Evolutionary conservation across 1,140 invertebrate genomes (phyloP).

Genomic region (Drosophila lacteicornis): DNA sequence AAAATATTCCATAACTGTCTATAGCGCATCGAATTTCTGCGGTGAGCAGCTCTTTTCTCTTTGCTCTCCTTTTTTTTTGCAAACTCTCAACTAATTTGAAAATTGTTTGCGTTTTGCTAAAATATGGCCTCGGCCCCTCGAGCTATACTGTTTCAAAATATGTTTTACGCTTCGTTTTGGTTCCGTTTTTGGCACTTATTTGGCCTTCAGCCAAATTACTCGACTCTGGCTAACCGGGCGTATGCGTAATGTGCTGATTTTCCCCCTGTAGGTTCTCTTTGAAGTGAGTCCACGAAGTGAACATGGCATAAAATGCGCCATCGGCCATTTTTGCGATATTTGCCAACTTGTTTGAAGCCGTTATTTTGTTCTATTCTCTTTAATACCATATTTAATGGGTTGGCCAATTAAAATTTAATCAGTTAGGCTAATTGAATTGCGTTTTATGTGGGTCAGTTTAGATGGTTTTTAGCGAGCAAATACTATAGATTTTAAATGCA

Average conservation of each 20-base stretch:
- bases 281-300: slow-evolving; percentile 33
- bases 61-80: not conserved
- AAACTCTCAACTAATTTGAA: slow-evolving; percentile 43
- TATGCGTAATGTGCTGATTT: slow-evolving; percentile 60
- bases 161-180: slow-evolving; percentile 51
- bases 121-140: not conserved
- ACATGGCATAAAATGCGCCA: slow-evolving; percentile 25
- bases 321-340: slow-evolving; percentile 34
- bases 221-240: slow-evolving; percentile 40
- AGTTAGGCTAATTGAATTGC: slow-evolving; percentile 37
- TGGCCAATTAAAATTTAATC: slow-evolving; percentile 45
- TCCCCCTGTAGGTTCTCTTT: slow-evolving; percentile 26
- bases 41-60: slow-evolving; percentile 2
- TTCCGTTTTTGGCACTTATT: slow-evolving; percentile 51
- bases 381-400: slow-evolving; percentile 20
- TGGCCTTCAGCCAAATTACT: slow-evolving; percentile 65
- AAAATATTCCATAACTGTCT: slow-evolving; percentile 64
- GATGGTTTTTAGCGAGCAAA: not conserved
- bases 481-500: not conserved
- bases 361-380: slow-evolving; percentile 8
- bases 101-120: slow-evolving; percentile 32
- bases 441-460: slow-evolving; percentile 20
- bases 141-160: slow-evolving; percentile 50
- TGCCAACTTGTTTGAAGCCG: slow-evolving; percentile 13
- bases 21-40: slow-evolving; percentile 62